Evolutionary conservation across 2,797 vertebrate species (phyloP).

Genomic region (Sebastes minor): DNA sequence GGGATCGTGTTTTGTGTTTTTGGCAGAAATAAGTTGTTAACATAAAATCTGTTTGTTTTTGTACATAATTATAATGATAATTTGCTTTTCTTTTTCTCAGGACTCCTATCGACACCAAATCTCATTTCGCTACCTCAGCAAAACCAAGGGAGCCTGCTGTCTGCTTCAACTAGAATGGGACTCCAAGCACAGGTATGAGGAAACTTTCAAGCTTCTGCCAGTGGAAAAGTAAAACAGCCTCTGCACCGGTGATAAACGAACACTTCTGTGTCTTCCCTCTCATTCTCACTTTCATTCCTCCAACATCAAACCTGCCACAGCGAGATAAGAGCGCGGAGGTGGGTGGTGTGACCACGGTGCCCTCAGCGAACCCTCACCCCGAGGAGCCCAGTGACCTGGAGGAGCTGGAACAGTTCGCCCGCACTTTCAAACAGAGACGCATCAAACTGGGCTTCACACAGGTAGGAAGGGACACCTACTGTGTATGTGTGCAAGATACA

Average conservation of each 20-base stretch:
- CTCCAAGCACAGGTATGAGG: conserved; percentile 88
- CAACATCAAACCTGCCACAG: conserved; percentile 35
- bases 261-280: not conserved
- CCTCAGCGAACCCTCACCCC: conserved; percentile 81
- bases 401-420: conserved; percentile 93
- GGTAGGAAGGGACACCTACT: conserved; percentile 63
- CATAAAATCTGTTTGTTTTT: not conserved
- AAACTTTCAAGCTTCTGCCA: conserved; percentile 28
- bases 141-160: conserved; percentile 92
- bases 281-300: conserved; percentile 31
- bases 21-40: not conserved
- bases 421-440: conserved; percentile 94
- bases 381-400: conserved; percentile 95
- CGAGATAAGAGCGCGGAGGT: conserved; percentile 81
- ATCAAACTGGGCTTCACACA: conserved; percentile 96
- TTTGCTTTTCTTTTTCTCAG: conserved; percentile 63
- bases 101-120: conserved; percentile 92
- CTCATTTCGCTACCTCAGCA: conserved; percentile 97
- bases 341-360: conserved; percentile 65
- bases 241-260: not conserved
- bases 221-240: conserved; percentile 19
- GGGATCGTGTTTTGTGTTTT: not conserved
- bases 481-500: not conserved
- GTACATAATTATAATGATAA: not conserved
- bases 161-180: conserved; percentile 85